Percentiles rank a stretch among this genome's conserved stretches.
These are phyloP conservation scores for Eristalis pertinax DNA, from an alignment of 2,888 invertebrate species.

Conservation along the genomic window DNA sequence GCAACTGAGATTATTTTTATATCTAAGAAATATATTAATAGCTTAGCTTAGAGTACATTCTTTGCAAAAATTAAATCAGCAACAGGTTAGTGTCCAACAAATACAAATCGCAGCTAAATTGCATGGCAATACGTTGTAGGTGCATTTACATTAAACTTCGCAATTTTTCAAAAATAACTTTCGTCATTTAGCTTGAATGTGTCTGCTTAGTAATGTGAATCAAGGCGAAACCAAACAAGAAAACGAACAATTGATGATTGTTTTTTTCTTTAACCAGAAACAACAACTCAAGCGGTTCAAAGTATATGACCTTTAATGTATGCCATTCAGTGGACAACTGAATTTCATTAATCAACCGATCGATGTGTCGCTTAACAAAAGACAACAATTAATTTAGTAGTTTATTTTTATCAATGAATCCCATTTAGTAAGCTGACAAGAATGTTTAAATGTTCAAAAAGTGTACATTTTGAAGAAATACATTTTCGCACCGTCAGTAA, in stretches of 20 bases:
- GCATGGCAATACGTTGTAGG: too few relatives aligned
- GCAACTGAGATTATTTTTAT: background rate
- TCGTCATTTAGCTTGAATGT: background rate
- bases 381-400: background rate
- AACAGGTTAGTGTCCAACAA: too few relatives aligned
- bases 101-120: too few relatives aligned
- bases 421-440: background rate
- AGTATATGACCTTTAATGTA: background rate
- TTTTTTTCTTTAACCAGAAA: background rate
- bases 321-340: background rate
- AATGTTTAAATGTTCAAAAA: background rate
- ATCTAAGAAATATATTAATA: background rate
- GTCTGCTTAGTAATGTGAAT: background rate
- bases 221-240: background rate
- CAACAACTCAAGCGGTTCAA: background rate
- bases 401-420: background rate
- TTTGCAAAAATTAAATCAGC: too few relatives aligned
- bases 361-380: background rate
- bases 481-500: background rate
- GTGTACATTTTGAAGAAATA: background rate
- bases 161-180: background rate
- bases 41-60: too few relatives aligned
- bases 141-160: too few relatives aligned
- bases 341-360: background rate
- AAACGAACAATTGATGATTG: background rate